phyloP scores from a whole-genome alignment of 1,140 invertebrate species.

The Drosophila triauraria region DNA sequence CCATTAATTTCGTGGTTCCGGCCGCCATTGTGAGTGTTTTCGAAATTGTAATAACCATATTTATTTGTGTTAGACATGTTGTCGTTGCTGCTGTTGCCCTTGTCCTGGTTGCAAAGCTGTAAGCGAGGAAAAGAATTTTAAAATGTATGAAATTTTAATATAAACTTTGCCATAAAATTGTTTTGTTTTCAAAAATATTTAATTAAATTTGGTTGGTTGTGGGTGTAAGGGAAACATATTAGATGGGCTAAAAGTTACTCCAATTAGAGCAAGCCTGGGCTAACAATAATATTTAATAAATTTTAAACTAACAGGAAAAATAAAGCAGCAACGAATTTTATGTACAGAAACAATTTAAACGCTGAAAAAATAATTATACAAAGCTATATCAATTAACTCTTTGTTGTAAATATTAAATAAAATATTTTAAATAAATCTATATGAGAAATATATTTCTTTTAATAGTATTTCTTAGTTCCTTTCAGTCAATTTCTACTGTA shows the following conservation, averaged over 20 bases:
- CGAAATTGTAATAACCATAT: slow-evolving; percentile 50
- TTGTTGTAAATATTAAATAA: not conserved
- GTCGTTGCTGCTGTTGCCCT: slow-evolving; percentile 25
- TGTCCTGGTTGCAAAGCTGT: slow-evolving; percentile 57
- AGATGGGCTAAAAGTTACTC: not conserved
- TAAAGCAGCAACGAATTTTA: not conserved
- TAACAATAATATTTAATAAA: not conserved
- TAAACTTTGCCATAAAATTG: slow-evolving; percentile 39
- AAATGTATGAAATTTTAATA: slow-evolving; percentile 32
- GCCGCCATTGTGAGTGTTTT: slow-evolving; percentile 50
- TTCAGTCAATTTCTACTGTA: slow-evolving; percentile 2
- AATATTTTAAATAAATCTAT: not conserved
- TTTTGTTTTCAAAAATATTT: slow-evolving; percentile 19
- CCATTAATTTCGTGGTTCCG: slow-evolving; percentile 53
- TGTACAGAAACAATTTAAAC: not conserved
- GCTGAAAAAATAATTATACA: not conserved
- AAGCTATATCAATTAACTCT: too few relatives aligned
- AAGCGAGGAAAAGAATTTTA: not conserved
- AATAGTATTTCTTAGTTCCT: too few relatives aligned
- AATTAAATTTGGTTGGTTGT: slow-evolving; percentile 41
- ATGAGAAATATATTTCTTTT: too few relatives aligned
- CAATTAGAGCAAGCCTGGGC: too few relatives aligned
- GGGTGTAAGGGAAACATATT: slow-evolving; percentile 7
- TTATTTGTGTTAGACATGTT: slow-evolving; percentile 54
- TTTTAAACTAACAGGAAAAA: not conserved